Percentiles rank a stretch among this genome's conserved stretches.
These are phyloP conservation scores for Ephestia elutella DNA, from an alignment of 1,140 invertebrate genomes.

Conservation along the genomic window DNA sequence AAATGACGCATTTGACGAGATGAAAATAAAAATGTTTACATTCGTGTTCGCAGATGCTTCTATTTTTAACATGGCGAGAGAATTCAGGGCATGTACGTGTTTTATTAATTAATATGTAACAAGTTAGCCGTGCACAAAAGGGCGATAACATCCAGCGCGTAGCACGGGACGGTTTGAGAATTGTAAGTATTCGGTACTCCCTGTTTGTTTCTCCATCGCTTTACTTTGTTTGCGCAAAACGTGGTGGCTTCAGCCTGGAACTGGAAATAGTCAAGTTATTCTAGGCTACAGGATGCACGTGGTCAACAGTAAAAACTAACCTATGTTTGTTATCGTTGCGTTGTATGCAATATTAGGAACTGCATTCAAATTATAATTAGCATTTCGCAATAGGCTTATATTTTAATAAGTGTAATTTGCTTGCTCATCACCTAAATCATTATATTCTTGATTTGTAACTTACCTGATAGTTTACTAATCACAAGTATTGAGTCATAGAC, in stretches of 20 bases:
- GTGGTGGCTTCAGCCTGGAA: background rate
- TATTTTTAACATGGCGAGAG: slow-evolving; percentile 2
- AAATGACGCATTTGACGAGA: slow-evolving; percentile 3
- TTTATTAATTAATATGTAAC: background rate
- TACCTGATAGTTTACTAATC: too few relatives aligned
- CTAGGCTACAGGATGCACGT: too few relatives aligned
- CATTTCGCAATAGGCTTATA: too few relatives aligned
- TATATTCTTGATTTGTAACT: too few relatives aligned
- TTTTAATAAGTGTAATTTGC: too few relatives aligned
- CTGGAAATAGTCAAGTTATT: background rate
- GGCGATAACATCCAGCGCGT: slow-evolving; percentile 6
- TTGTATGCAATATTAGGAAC: too few relatives aligned
- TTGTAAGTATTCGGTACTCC: background rate
- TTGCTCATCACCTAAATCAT: too few relatives aligned
- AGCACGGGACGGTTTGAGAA: background rate
- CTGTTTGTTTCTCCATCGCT: background rate
- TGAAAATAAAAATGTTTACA: slow-evolving; percentile 2
- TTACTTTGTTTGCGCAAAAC: slow-evolving; percentile 5
- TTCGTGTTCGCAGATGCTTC: background rate
- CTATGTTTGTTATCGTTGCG: too few relatives aligned
- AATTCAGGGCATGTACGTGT: background rate
- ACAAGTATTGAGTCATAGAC: too few relatives aligned
- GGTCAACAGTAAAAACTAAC: too few relatives aligned
- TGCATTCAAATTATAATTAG: too few relatives aligned
- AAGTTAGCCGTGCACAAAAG: slow-evolving; percentile 2